Percentiles rank a stretch among this genome's conserved stretches.
phyloP scores from a whole-genome alignment of 2,888 invertebrate genomes.

The Choristoneura rosaceana region DNA sequence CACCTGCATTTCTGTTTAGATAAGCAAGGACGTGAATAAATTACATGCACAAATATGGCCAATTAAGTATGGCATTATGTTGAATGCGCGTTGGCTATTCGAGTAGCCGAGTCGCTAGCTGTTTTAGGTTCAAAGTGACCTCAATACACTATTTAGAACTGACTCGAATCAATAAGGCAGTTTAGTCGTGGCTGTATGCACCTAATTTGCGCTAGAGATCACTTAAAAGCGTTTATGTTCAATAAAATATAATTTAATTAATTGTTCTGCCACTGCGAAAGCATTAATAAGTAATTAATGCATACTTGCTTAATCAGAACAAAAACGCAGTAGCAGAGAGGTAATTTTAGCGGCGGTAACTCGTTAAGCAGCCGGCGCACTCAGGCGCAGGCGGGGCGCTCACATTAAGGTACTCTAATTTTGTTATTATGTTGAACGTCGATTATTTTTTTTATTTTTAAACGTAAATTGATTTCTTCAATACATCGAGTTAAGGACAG shows the following conservation, averaged over 20 bases:
- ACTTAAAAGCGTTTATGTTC: not conserved
- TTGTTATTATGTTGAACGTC: not conserved
- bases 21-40: conserved; percentile 23
- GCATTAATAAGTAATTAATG: not conserved
- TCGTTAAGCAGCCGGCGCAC: not conserved
- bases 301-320: not conserved
- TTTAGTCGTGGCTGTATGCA: not conserved
- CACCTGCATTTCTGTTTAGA: conserved; percentile 19
- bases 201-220: conserved; percentile 4
- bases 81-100: conserved; percentile 28
- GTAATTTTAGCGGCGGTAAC: not conserved
- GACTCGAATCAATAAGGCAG: conserved; percentile 5
- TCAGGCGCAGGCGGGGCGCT: not conserved
- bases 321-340: not conserved
- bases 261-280: not conserved
- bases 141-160: conserved; percentile 29
- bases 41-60: conserved; percentile 25
- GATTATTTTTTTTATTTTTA: not conserved
- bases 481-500: not conserved
- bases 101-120: conserved; percentile 31
- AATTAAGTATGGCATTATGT: conserved; percentile 32
- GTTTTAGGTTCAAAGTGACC: conserved; percentile 33
- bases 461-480: conserved; percentile 3
- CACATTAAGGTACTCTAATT: not conserved
- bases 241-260: not conserved